phyloP scores from a whole-genome alignment of 2,888 invertebrate genomes.

The Incurvaria masculella region DNA sequence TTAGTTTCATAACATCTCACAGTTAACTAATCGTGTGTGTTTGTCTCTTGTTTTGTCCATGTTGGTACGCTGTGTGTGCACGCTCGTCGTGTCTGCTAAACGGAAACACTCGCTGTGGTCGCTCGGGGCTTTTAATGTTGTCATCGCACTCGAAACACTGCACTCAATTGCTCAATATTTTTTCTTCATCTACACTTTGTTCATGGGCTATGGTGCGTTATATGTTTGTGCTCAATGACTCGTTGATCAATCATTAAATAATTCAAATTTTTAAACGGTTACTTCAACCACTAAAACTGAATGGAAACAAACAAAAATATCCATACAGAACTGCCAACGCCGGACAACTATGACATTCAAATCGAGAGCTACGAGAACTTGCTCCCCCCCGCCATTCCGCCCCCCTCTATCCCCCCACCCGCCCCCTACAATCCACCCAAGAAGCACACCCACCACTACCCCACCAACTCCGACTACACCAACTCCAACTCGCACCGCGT shows the following conservation, averaged over 20 bases:
- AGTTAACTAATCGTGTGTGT: not conserved
- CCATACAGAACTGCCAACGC: slow-evolving; percentile 31
- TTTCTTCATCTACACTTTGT: no score
- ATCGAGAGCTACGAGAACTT: slow-evolving; percentile 48
- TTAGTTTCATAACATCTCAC: no score
- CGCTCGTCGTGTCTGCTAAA: slow-evolving; percentile 8
- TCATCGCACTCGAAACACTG: no score
- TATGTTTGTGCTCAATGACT: no score
- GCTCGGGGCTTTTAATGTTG: no score
- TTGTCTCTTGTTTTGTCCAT: not conserved
- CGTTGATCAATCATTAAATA: no score
- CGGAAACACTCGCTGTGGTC: not conserved
- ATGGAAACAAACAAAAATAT: no score
- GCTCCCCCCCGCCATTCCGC: slow-evolving; percentile 34
- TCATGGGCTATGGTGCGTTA: no score
- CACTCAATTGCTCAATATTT: no score
- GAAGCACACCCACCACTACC: slow-evolving; percentile 5
- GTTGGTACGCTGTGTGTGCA: no score
- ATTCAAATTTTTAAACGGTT: no score
- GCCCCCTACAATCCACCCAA: slow-evolving; percentile 14
- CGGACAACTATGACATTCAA: slow-evolving; percentile 48
- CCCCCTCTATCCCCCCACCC: slow-evolving; percentile 22
- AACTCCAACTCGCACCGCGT: slow-evolving; percentile 23
- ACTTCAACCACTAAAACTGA: no score
- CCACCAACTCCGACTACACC: slow-evolving; percentile 21